Evolutionary conservation across 2,113 vertebrate genomes (phyloP).

Genomic region (Elgaria multicarinata): DNA sequence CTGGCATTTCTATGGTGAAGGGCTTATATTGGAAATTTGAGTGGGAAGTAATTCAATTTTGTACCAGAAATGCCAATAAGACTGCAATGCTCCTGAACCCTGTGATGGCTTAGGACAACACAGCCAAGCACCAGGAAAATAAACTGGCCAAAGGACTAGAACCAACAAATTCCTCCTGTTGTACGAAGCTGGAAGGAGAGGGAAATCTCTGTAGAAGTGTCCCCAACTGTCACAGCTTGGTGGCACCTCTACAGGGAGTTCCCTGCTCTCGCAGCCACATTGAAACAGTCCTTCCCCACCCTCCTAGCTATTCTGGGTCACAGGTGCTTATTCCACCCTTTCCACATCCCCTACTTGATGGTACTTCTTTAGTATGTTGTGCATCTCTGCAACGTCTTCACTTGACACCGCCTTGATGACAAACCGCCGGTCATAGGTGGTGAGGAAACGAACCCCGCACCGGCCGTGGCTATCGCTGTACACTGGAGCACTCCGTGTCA

Average conservation of each 20-base stretch:
- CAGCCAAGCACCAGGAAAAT: neutral
- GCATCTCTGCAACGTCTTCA: constrained; percentile 98
- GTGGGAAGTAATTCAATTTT: neutral
- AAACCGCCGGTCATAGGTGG: constrained; percentile 93
- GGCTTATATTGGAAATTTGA: neutral
- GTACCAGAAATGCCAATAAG: neutral
- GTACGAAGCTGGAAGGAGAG: neutral
- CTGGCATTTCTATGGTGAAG: neutral
- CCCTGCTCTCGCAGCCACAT: too few relatives aligned
- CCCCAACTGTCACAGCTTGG: neutral
- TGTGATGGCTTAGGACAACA: neutral
- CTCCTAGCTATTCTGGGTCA: neutral
- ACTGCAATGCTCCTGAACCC: neutral
- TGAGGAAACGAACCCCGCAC: constrained; percentile 92
- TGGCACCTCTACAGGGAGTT: too few relatives aligned
- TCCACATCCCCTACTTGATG: constrained; percentile 88
- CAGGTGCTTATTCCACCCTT: neutral
- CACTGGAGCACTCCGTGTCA: constrained; percentile 92
- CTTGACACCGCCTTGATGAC: constrained; percentile 97
- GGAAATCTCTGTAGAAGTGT: neutral
- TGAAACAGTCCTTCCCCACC: neutral
- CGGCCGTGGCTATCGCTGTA: constrained; percentile 96
- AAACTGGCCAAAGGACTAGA: neutral
- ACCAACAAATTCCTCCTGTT: neutral
- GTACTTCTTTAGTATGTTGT: constrained; percentile 98